A percentile compares a stretch with the other conserved stretches of the same genome.
Conservation (phyloP, 2,113 vertebrate genomes). For the Pholis gunnellus region DNA sequence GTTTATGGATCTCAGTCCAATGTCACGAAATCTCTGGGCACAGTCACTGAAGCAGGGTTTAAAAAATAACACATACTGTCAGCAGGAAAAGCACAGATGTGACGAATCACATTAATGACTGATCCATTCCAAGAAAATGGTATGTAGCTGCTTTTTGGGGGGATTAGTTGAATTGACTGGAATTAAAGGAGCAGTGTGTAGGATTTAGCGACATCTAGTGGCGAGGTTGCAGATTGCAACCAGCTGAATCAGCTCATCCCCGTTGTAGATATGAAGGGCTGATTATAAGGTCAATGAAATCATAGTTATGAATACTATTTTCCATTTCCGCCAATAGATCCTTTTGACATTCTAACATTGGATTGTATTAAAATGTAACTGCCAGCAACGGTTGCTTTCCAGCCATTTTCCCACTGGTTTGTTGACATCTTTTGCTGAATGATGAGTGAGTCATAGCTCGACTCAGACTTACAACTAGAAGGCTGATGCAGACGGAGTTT, state of each 20-base stretch:
- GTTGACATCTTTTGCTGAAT: conserved; percentile 25
- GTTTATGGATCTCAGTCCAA: not conserved
- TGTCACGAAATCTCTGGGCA: not conserved
- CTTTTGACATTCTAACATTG: not conserved
- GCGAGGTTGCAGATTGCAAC: no score
- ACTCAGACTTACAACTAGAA: conserved; percentile 7
- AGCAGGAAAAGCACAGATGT: no score
- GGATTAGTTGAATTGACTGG: no score
- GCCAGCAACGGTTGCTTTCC: not conserved
- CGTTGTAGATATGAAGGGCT: not conserved
- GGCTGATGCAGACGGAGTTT: not conserved
- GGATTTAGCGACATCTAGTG: no score
- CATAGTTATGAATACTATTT: no score
- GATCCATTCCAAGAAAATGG: no score
- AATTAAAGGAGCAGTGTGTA: no score
- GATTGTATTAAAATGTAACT: not conserved
- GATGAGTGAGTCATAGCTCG: conserved; percentile 18
- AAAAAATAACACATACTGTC: no score
- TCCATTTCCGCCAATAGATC: not conserved
- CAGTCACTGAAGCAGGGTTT: not conserved
- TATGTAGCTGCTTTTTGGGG: no score
- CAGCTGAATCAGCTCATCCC: no score
- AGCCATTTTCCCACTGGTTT: not conserved
- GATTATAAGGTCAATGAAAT: not conserved
- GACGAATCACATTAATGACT: no score